Percentiles rank a stretch among this genome's conserved stretches.
These are phyloP conservation scores for Megaustenia siamemsis DNA, from an alignment of 2,888 invertebrate species.

Conservation along the genomic window DNA sequence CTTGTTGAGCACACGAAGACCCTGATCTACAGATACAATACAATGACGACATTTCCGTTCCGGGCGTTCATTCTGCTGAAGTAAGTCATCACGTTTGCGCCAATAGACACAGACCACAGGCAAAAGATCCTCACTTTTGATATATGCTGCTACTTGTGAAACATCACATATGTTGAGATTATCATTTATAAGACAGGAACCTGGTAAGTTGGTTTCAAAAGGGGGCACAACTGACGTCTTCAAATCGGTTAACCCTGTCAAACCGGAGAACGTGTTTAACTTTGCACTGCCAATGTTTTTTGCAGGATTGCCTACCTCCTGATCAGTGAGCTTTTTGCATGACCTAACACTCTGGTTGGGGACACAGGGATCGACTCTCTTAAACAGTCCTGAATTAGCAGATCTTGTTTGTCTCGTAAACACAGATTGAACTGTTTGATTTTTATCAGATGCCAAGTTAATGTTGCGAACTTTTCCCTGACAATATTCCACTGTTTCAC, in stretches of 20 bases:
- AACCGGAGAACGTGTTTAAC: too few species aligned
- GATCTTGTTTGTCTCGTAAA: too few species aligned
- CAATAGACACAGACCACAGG: neutral
- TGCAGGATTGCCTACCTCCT: too few species aligned
- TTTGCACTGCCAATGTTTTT: too few species aligned
- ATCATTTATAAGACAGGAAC: neutral
- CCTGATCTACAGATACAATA: neutral
- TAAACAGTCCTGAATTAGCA: too few species aligned
- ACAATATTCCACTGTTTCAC: too few species aligned
- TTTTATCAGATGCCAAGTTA: too few species aligned
- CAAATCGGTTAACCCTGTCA: neutral
- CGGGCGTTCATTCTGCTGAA: neutral
- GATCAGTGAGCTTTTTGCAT: too few species aligned
- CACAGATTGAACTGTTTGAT: too few species aligned
- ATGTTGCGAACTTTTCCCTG: too few species aligned
- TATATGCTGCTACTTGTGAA: neutral
- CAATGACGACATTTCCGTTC: neutral
- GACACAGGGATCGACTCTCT: too few species aligned
- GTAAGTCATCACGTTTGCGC: neutral
- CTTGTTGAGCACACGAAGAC: neutral
- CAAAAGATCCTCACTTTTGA: neutral
- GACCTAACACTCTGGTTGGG: too few species aligned
- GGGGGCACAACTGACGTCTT: neutral
- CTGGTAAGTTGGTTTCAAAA: neutral
- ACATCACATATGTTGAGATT: neutral